Evolutionary conservation across 2,797 vertebrate genomes (phyloP), one percentile per base, ranked within the genome.

Genomic region (Bryconaethiops microstoma): DNA sequence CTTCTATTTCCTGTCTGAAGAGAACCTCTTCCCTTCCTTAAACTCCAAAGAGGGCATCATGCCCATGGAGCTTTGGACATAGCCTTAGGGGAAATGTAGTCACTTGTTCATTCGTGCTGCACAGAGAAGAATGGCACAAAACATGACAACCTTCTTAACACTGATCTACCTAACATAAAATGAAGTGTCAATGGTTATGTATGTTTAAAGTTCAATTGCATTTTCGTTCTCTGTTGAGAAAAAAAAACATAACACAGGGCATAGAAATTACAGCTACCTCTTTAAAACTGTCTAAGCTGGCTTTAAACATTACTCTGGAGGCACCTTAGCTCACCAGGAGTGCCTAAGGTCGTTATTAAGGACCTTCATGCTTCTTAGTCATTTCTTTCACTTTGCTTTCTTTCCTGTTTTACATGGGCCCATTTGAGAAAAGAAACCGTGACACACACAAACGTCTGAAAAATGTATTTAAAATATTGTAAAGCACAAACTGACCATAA

Each of bases 11-110:
- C 74, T 89, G 77, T 84, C 85, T 39, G 86, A 87, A 63, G 86
- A 88, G 67, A 88, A 90, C 75, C 85, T 90, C 68, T 88, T 86
- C 64, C 86, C 87, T 57, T 90, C 86, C 25, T 76, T 86, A n/a
- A 90, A 87, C 81, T 88, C 85, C 59, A 88, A 88, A 84, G 86
- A 88, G 29, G 86, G 83, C 16, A 86, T 87, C 29, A 85, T 87
- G 86, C 86, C 86, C 4, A 72, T 85, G 14, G 85, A 88, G 77
- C 82, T 87, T 48, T 89, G 88, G 88, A 89, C 86, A 9, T 88
- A 85, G 50, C 69, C 48, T 35, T 40, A 54, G 52, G 69, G 71
- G 52, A 85, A 77, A 68, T 54, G 5, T n/a, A 78, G 55, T 75
- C 17, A 55, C 21, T 71, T 73, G 21, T 55, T 76, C 14, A 12